These are phyloP conservation scores for Leptinotarsa rubiginosa DNA, from an alignment of 2,888 invertebrate genomes.

Conservation along the genomic window DNA sequence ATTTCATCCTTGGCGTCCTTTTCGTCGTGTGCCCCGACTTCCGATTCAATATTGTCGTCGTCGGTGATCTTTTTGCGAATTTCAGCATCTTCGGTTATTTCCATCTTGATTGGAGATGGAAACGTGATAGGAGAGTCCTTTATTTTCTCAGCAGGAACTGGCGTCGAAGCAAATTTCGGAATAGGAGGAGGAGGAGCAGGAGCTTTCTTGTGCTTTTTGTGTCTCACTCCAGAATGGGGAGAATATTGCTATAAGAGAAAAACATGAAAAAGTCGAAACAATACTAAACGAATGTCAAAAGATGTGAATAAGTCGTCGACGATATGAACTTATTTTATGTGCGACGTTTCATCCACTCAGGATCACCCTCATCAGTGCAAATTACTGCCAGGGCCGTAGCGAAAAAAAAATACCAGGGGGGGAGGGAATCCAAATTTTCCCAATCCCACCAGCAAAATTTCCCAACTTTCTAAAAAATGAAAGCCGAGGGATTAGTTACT, in stretches of 20 bases:
- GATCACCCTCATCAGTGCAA: too few relatives aligned
- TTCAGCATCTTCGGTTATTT: conserved; percentile 18
- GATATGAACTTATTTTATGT: too few relatives aligned
- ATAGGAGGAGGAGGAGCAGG: conserved; percentile 75
- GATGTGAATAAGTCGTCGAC: too few relatives aligned
- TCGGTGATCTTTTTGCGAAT: not conserved
- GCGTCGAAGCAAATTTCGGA: conserved; percentile 53
- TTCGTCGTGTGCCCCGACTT: conserved; percentile 58
- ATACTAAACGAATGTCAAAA: conserved; percentile 28
- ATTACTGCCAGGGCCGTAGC: too few relatives aligned
- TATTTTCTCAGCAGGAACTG: conserved; percentile 35
- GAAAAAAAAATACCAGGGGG: too few relatives aligned
- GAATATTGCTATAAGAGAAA: conserved; percentile 57
- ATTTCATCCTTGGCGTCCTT: conserved; percentile 72
- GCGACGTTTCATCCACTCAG: too few relatives aligned
- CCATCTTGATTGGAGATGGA: conserved; percentile 37
- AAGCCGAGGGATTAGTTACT: too few relatives aligned
- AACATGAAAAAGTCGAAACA: not conserved
- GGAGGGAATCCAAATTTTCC: too few relatives aligned
- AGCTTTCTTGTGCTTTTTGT: conserved; percentile 75
- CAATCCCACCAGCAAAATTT: too few relatives aligned
- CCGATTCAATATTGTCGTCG: not conserved
- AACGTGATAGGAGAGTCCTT: not conserved
- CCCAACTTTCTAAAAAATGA: too few relatives aligned
- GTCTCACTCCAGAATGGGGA: conserved; percentile 67